Conservation (phyloP, 2,888 invertebrate species). For the Tachina grossa region DNA sequence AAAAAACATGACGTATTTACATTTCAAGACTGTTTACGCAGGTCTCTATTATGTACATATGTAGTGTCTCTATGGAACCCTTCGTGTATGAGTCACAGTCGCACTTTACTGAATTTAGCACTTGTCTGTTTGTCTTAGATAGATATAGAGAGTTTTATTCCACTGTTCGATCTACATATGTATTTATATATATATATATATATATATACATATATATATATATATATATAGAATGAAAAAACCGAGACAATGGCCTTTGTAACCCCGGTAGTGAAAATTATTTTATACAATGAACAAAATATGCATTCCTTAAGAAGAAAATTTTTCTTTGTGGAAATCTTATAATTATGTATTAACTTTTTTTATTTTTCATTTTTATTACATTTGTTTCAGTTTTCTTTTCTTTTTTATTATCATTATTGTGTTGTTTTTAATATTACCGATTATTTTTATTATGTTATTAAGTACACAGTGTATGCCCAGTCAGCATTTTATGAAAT, state of each 20-base stretch:
- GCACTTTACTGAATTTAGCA: too few species aligned
- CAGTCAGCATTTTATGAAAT: too few species aligned
- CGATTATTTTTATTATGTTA: background rate
- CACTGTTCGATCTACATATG: too few species aligned
- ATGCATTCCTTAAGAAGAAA: slow-evolving; percentile 22
- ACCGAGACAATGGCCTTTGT: background rate
- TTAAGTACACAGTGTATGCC: background rate
- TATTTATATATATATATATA: background rate
- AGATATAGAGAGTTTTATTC: too few species aligned
- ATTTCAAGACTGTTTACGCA: too few species aligned
- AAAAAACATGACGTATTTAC: too few species aligned
- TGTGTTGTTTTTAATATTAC: background rate
- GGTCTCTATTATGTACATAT: too few species aligned
- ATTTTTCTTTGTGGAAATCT: slow-evolving; percentile 43
- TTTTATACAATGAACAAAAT: slow-evolving; percentile 34
- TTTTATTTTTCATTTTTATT: slow-evolving; percentile 8
- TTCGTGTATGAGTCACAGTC: too few species aligned
- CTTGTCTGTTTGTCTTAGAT: too few species aligned
- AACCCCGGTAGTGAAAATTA: slow-evolving; percentile 19
- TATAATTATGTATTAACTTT: background rate
- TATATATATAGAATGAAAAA: background rate
- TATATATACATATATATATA: too few species aligned
- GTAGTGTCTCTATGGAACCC: too few species aligned
- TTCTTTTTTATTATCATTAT: background rate
- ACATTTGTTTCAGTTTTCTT: background rate